Base-by-base conservation (phyloP, 2,888 invertebrate genomes). In the Drosophila prolongata region DNA sequence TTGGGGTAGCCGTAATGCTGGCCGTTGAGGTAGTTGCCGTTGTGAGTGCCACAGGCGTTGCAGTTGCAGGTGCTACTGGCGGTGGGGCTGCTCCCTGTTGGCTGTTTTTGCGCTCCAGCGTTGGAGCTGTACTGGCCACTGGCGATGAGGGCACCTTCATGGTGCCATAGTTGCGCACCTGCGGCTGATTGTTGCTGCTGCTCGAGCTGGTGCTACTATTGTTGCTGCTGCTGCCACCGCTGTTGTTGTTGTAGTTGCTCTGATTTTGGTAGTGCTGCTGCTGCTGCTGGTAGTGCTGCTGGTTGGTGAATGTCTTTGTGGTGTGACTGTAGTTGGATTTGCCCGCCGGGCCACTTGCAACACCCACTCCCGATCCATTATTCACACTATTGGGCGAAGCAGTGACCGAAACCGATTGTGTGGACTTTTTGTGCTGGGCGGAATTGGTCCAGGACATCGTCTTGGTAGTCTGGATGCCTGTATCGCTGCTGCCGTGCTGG, bases 41-140 rank as follows among this genome's bases (percentile, higher is more conserved):
- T 1, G 93, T 92, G 58, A 86, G 57, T 37, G 93, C 60, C 61
- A 65, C 55, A 53, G 72, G 69, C 11, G 60, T 44, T 74, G 55
- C 27, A 19, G 34, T 49, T 24, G 50, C 10, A 16, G 72, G 43
- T 67, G 60, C 19, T 64, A 53, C 40, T 62, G 47, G 16, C 49
- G 49, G 34, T 54, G 60, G 13, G 59, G 43, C 92, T 92, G 40
- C 53, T 10, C 61, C 58, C 40, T 76, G 76, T 42, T 85, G 88
- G 49, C 90, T 91, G 13, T 76, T 80, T 44, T 94, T 93, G 46
- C 94, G 94, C 68, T 94, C 90, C 14, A 93, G 93, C 92, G 93
- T 73, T 90, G 93, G 80, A 91, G 91, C 78, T 40, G 70, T 76
- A n/a, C 93, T 93, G 43, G 94, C 93, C n/a, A 91, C 89, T 1